Conservation (phyloP, 2,888 invertebrate species). For the Brenthis daphne region DNA sequence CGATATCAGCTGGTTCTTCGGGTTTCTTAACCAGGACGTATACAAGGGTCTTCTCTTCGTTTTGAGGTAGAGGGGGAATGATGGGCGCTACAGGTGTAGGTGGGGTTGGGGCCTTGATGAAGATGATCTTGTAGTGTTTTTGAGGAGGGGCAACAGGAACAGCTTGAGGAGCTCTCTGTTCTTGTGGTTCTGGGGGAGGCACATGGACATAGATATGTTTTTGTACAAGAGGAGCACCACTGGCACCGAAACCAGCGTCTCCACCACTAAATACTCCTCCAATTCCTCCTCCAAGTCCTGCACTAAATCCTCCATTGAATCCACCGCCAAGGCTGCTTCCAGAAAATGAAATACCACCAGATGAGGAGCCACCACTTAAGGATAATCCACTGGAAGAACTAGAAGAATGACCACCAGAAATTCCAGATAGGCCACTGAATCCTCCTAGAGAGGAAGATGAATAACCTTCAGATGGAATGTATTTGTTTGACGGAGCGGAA, state of each 20-base stretch:
- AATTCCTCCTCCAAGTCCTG: conserved; percentile 48
- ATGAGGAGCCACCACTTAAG: conserved; percentile 26
- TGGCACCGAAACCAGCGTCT: conserved; percentile 58
- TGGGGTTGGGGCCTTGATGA: conserved; percentile 94
- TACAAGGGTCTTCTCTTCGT: conserved; percentile 93
- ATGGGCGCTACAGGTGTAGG: conserved; percentile 91
- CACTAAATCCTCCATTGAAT: conserved; percentile 52
- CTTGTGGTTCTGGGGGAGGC: conserved; percentile 93
- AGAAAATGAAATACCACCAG: conserved; percentile 35
- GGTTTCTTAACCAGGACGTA: conserved; percentile 95
- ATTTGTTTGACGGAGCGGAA: conserved; percentile 65
- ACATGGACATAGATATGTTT: conserved; percentile 96
- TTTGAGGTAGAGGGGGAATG: conserved; percentile 90
- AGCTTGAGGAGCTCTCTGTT: conserved; percentile 85
- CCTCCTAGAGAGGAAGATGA: conserved; percentile 48
- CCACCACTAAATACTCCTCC: conserved; percentile 46
- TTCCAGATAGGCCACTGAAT: conserved; percentile 50
- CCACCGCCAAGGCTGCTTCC: conserved; percentile 45
- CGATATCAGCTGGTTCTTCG: conserved; percentile 91
- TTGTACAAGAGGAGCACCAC: conserved; percentile 86
- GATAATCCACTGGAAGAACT: conserved; percentile 45
- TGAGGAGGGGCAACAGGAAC: conserved; percentile 87
- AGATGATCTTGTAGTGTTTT: conserved; percentile 96
- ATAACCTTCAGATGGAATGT: conserved; percentile 48
- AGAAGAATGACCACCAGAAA: conserved; percentile 56